A percentile compares a stretch with the other conserved stretches of the same genome.
phyloP scores from a whole-genome alignment of 2,797 vertebrate species.

The Cuniculus paca region DNA sequence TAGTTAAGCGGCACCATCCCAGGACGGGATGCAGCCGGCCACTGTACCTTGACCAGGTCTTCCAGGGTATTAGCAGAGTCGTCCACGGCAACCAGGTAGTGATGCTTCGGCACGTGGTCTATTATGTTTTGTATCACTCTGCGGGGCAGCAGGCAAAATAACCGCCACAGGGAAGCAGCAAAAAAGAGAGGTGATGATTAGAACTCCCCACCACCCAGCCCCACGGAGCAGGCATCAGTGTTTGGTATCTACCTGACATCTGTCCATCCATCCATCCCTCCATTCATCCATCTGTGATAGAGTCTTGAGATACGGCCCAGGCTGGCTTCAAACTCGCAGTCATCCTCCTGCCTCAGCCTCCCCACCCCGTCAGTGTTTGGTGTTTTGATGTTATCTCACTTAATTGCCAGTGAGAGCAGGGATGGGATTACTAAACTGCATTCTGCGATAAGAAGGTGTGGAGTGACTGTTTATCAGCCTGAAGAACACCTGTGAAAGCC shows the following conservation, averaged over 20 bases:
- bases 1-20: accelerated
- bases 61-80: slow-evolving; percentile 90
- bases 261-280: not conserved
- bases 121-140: slow-evolving; percentile 94
- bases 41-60: slow-evolving; percentile 92
- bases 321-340: not conserved
- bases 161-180: not conserved
- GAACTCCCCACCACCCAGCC: not conserved
- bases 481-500: not conserved
- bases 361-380: not conserved
- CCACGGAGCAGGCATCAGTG: accelerated
- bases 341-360: not conserved
- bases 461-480: not conserved
- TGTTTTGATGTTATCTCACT: too few relatives aligned
- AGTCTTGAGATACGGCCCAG: not conserved
- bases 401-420: not conserved
- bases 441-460: not conserved
- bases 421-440: too few relatives aligned
- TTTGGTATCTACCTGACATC: not conserved
- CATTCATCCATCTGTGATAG: not conserved
- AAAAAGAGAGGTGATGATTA: not conserved
- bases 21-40: accelerated
- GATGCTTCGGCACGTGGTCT: slow-evolving; percentile 89
- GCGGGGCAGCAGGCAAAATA: slow-evolving; percentile 25
- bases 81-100: slow-evolving; percentile 95